These are phyloP conservation scores for Excalfactoria chinensis DNA, from an alignment of 2,113 vertebrate genomes.

Conservation along the genomic window DNA sequence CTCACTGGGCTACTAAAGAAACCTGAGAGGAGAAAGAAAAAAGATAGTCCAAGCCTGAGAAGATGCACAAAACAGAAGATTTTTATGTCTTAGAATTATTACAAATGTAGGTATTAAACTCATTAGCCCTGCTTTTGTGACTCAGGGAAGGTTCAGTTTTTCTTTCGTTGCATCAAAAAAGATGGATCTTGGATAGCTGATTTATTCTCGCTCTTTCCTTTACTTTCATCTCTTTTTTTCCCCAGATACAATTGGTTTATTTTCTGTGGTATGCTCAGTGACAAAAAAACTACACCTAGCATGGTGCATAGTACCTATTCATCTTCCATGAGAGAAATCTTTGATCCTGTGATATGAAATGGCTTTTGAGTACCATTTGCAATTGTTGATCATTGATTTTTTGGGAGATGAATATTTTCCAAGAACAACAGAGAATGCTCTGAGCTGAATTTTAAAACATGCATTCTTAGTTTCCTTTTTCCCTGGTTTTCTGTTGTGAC, in stretches of 20 bases:
- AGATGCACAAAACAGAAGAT: neutral
- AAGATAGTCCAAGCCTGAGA: neutral
- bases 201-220: neutral
- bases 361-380: neutral
- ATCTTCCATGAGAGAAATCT: neutral
- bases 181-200: neutral
- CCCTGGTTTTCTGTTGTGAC: neutral
- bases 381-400: neutral
- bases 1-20: neutral
- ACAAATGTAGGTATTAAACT: neutral
- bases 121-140: neutral
- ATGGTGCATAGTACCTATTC: neutral
- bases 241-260: neutral
- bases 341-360: neutral
- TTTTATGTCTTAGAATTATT: neutral
- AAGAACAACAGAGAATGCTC: neutral
- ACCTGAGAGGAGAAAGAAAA: neutral
- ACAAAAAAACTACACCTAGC: neutral
- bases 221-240: neutral
- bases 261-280: neutral
- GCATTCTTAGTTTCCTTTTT: neutral
- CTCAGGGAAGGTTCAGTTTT: neutral
- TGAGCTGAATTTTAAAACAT: neutral
- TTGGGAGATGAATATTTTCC: neutral
- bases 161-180: neutral